Conservation (phyloP, 2,797 vertebrate genomes). For the Protosalanx chinensis region DNA sequence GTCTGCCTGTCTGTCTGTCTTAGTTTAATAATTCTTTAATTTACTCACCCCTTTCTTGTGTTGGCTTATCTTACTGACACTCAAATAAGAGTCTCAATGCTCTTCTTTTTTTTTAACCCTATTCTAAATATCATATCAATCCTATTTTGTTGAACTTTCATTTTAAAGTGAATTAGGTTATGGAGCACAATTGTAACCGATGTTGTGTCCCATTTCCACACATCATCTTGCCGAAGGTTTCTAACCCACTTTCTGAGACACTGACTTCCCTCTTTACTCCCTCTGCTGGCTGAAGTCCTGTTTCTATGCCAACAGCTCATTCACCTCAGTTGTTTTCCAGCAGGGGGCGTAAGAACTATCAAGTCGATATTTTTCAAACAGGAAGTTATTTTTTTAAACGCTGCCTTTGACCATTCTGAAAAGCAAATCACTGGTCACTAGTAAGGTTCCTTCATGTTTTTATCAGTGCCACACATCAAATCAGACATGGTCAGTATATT, state of each 20-base stretch:
- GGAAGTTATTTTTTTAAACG: constrained; percentile 24
- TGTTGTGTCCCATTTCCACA: constrained; percentile 61
- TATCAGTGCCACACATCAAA: too few species aligned
- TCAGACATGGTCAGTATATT: too few species aligned
- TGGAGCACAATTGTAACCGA: too few species aligned
- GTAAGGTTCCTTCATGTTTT: too few species aligned
- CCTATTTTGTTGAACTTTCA: too few species aligned
- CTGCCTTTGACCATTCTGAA: too few species aligned
- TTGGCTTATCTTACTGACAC: not conserved
- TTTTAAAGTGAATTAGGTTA: too few species aligned
- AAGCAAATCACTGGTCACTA: too few species aligned
- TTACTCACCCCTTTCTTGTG: too few species aligned
- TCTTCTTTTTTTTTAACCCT: not conserved
- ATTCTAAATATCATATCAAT: not conserved
- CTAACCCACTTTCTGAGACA: constrained; percentile 64
- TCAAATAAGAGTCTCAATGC: not conserved
- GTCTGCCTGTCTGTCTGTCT: too few species aligned
- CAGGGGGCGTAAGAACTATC: constrained; percentile 45
- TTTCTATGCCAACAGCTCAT: not conserved
- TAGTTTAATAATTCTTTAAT: too few species aligned
- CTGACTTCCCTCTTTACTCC: constrained; percentile 63
- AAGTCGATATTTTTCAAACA: constrained; percentile 46
- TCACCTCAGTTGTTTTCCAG: constrained; percentile 23
- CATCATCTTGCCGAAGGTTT: constrained; percentile 51
- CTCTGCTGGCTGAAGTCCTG: constrained; percentile 56